Base-by-base conservation (phyloP, 1,140 invertebrate species). In the Dendrolimus kikuchii region DNA sequence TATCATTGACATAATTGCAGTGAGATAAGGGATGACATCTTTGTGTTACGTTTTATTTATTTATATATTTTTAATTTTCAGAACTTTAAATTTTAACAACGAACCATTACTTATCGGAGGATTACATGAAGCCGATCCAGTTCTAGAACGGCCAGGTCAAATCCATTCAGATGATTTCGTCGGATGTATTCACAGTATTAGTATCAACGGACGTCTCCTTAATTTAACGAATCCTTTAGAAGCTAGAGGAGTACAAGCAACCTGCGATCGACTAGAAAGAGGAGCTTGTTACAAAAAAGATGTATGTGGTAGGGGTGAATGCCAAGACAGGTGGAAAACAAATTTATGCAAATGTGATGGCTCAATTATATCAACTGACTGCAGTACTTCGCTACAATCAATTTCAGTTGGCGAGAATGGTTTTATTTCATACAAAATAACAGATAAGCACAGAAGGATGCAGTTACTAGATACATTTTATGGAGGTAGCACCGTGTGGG, bases 51-150 rank as follows among this genome's bases (percentile, higher is more conserved):
- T 23, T 3, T 3, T 23, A 23, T 23, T 23, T 48, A 9, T 38
- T 45, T 5, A 6, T 39, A 39, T 9, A n/a, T 45, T 40, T 53
- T 55, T 52, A 58, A 57, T 57, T 90, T 90, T 37, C 88, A 96
- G 95, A 52, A 96, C 95, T 0, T 81, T 98, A n/a, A 97, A 96
- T 71, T 97, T 98, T 80, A 96, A 96, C 83, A 95, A 94, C 60
- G 94, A 97, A 71, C 93, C 92, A 0, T 81, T 99, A 46, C 89
- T 94, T 37, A 90, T 99, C 57, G 97, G 96, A 38, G 97, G 97
- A 10, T 77, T 99, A 7, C 87, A 91, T 41, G 92, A 92, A 48
- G 93, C 96, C 0, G 94, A 96, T 81, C 92, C 95, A 1, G 91
- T 98, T 0, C 77, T 97, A 6, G 94, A 96, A 78, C 89, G 95